Conservation (phyloP, 2,113 vertebrate genomes). For the Crotalus viridis region DNA sequence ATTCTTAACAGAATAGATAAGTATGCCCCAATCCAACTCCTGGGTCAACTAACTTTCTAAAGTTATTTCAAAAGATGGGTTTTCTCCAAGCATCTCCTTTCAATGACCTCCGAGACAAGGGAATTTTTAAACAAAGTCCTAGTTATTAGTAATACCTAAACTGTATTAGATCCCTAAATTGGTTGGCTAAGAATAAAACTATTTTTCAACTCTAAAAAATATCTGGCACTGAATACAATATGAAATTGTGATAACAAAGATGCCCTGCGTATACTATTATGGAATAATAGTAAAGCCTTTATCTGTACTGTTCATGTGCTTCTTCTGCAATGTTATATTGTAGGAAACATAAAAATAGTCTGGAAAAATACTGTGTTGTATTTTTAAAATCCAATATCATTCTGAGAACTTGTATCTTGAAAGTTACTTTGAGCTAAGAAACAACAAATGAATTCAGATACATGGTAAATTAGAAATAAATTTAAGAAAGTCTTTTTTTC, state of each 20-base stretch:
- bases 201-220: not conserved
- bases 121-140: not conserved
- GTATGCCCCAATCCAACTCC: not conserved
- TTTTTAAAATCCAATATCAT: not conserved
- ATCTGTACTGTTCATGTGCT: constrained; percentile 48
- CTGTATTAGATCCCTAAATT: not conserved
- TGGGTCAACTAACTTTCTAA: not conserved
- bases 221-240: constrained; percentile 33
- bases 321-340: constrained; percentile 26
- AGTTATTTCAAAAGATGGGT: not conserved
- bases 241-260: constrained; percentile 41
- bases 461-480: constrained; percentile 17
- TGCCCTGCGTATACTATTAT: constrained; percentile 33
- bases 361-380: constrained; percentile 7
- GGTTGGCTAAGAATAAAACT: not conserved
- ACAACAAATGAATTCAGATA: constrained; percentile 32
- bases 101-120: not conserved
- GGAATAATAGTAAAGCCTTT: constrained; percentile 44
- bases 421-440: constrained; percentile 4
- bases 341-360: constrained; percentile 44
- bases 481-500: constrained; percentile 26
- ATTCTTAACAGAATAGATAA: no score
- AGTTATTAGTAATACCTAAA: not conserved
- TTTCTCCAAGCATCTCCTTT: not conserved
- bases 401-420: constrained; percentile 18